These are phyloP conservation scores for Urechis unicinctus DNA, from an alignment of 2,888 invertebrate species.

Conservation along the genomic window DNA sequence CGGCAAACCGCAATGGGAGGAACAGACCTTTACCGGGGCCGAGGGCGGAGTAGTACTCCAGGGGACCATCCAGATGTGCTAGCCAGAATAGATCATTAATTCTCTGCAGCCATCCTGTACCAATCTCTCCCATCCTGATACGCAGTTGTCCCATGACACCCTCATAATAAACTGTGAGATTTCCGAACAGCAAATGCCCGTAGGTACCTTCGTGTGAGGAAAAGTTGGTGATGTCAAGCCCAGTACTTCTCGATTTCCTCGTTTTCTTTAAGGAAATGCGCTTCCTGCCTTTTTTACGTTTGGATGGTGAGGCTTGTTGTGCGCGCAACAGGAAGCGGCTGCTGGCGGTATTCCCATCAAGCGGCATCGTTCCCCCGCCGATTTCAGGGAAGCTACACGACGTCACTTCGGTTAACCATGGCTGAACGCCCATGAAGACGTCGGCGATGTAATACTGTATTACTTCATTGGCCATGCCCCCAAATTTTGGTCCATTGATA, in stretches of 20 bases:
- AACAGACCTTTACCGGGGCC: not conserved
- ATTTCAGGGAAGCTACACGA: constrained; percentile 36
- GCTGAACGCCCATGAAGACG: constrained; percentile 27
- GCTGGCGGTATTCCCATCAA: not conserved
- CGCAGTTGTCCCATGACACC: not conserved
- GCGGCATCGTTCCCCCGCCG: constrained; percentile 3
- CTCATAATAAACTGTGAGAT: not conserved
- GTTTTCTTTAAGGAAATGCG: not conserved
- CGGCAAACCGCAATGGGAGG: too few relatives aligned
- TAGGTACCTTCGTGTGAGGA: not conserved
- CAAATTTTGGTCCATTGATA: not conserved
- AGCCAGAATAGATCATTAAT: not conserved
- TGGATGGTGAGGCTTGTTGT: not conserved
- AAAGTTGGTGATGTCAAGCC: not conserved
- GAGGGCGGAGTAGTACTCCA: not conserved
- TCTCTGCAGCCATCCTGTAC: not conserved
- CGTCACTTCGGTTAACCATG: constrained; percentile 34
- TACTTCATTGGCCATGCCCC: not conserved
- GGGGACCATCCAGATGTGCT: not conserved
- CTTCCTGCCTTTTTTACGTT: not conserved
- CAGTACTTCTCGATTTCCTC: too few relatives aligned
- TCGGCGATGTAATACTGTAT: constrained; percentile 23
- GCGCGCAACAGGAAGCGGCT: not conserved
- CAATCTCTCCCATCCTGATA: not conserved
- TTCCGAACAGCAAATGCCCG: constrained; percentile 1